These are phyloP conservation scores for Threskiornis aethiopicus DNA, from an alignment of 2,797 vertebrate species.

Conservation along the genomic window DNA sequence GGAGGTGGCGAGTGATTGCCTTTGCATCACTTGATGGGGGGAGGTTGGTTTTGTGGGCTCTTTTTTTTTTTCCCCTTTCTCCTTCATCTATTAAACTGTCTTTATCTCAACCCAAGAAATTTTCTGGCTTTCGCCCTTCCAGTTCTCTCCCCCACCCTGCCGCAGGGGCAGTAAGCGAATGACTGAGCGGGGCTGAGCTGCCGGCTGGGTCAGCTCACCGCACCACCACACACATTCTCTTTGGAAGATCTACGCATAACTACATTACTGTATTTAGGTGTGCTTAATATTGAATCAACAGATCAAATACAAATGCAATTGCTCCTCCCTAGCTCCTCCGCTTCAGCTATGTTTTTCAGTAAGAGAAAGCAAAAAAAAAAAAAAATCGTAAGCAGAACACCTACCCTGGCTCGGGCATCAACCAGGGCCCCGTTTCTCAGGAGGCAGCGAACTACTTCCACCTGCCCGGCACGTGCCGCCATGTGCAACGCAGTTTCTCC, in stretches of 20 bases:
- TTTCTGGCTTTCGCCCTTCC: not conserved
- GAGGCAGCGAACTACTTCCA: conserved; percentile 96
- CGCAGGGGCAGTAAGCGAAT: fast-evolving
- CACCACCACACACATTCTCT: not conserved
- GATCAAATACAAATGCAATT: not conserved
- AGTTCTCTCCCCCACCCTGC: not conserved
- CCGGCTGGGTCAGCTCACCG: not conserved
- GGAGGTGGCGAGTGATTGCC: not conserved
- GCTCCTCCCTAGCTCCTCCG: not conserved
- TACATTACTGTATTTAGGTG: not conserved
- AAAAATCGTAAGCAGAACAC: conserved; percentile 14
- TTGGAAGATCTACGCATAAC: not conserved
- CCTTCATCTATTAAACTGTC: not conserved
- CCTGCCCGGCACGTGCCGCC: conserved; percentile 96
- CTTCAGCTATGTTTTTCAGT: not conserved
- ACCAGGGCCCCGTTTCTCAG: conserved; percentile 95
- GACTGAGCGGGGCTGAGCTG: not conserved
- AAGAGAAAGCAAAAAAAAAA: not conserved
- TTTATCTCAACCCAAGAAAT: not conserved
- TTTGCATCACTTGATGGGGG: not conserved
- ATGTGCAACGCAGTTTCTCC: conserved; percentile 96
- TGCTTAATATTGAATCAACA: not conserved
- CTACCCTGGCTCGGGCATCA: conserved; percentile 94
- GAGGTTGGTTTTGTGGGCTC: not conserved
- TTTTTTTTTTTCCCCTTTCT: not conserved